Conservation (phyloP, 2,888 invertebrate genomes). For the Drosophila kambysellisi region DNA sequence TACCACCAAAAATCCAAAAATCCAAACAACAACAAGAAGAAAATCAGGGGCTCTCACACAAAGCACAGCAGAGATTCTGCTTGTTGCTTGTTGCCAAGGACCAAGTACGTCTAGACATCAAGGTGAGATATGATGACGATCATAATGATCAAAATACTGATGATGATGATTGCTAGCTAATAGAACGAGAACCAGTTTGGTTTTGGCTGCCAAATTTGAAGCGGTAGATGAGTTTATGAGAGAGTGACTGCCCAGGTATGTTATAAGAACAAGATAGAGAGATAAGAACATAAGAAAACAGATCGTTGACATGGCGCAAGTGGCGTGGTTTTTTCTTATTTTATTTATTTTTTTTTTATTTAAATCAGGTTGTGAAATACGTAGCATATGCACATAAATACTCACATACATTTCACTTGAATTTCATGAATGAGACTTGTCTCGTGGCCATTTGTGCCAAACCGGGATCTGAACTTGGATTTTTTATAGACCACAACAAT, state of each 20-base stretch:
- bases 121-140: constrained; percentile 19
- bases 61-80: constrained; percentile 36
- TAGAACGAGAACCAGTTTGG: constrained; percentile 71
- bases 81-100: constrained; percentile 71
- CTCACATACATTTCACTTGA: constrained; percentile 20
- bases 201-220: constrained; percentile 46
- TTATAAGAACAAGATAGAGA: constrained; percentile 42
- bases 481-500: constrained; percentile 42
- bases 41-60: constrained; percentile 40
- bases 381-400: constrained; percentile 34
- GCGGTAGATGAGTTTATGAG: constrained; percentile 33
- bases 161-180: constrained; percentile 47
- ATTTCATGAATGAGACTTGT: constrained; percentile 69
- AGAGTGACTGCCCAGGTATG: constrained; percentile 41
- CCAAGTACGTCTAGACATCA: constrained; percentile 69
- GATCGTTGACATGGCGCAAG: constrained; percentile 78
- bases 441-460: constrained; percentile 14
- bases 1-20: constrained; percentile 18
- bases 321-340: constrained; percentile 52
- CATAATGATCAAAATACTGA: constrained; percentile 8
- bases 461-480: constrained; percentile 14
- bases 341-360: background rate
- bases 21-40: constrained; percentile 20
- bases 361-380: constrained; percentile 78
- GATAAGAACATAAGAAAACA: constrained; percentile 39